Percentiles rank a stretch among this genome's conserved stretches.
Evolutionary conservation across 2,113 vertebrate species (phyloP).

Genomic region (Hystrix cristata): DNA sequence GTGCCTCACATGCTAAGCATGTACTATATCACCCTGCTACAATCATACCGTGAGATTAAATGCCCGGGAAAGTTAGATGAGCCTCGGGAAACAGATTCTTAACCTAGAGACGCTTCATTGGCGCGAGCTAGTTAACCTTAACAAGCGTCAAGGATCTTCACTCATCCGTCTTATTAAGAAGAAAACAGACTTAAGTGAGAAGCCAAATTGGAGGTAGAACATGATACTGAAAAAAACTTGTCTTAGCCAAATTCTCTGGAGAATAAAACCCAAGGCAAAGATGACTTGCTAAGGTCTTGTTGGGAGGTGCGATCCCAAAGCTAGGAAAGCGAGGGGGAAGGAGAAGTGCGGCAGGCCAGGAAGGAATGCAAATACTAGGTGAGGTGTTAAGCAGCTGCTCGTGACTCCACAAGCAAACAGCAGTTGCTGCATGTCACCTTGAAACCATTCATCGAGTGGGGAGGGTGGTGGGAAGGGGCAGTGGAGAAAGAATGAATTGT

Average conservation of each 20-base stretch:
- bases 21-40: background rate
- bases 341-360: background rate
- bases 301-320: background rate
- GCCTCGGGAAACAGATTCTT: background rate
- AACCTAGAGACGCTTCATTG: background rate
- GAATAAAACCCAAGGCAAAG: slow-evolving; percentile 22
- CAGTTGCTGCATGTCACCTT: background rate
- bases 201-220: background rate
- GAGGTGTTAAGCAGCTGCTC: background rate
- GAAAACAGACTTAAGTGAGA: background rate
- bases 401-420: background rate
- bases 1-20: background rate
- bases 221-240: background rate
- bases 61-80: background rate
- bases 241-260: slow-evolving; percentile 7
- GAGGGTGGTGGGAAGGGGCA: background rate
- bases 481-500: background rate
- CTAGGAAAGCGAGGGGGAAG: background rate
- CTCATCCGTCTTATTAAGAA: background rate
- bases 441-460: background rate
- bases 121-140: background rate
- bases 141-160: background rate
- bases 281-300: background rate
- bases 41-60: background rate
- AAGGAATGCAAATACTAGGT: background rate